These are phyloP conservation scores for Drosophila mayaguana DNA, from an alignment of 2,888 invertebrate species.

Conservation along the genomic window DNA sequence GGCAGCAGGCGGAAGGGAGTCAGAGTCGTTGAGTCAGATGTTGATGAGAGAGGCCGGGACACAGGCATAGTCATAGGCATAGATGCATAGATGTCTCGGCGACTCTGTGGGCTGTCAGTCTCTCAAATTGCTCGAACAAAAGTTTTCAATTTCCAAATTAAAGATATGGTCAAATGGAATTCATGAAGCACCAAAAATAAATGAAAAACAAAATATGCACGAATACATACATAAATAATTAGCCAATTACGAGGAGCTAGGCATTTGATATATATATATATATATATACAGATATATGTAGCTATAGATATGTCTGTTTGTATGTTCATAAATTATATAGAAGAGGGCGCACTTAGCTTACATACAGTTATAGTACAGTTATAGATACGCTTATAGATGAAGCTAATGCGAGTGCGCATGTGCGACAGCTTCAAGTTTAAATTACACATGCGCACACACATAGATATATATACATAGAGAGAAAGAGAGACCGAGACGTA, in stretches of 20 bases:
- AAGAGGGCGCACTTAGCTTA: slow-evolving; percentile 26
- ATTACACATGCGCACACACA: slow-evolving; percentile 19
- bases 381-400: slow-evolving; percentile 36
- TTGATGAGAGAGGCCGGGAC: background rate
- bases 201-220: slow-evolving; percentile 15
- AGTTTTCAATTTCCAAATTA: slow-evolving; percentile 77
- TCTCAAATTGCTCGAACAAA: slow-evolving; percentile 42
- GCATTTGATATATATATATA: background rate
- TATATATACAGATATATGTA: background rate
- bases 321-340: slow-evolving; percentile 33
- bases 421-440: slow-evolving; percentile 53
- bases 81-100: slow-evolving; percentile 1
- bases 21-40: background rate
- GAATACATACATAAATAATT: slow-evolving; percentile 60
- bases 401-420: slow-evolving; percentile 51
- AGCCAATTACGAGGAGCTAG: slow-evolving; percentile 66
- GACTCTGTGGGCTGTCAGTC: slow-evolving; percentile 43
- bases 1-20: background rate
- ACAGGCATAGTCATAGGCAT: background rate
- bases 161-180: slow-evolving; percentile 74
- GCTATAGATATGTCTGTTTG: background rate
- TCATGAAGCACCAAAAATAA: slow-evolving; percentile 52
- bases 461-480: slow-evolving; percentile 9
- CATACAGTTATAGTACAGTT: slow-evolving; percentile 44
- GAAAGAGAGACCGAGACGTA: too few species aligned